Base-by-base conservation (phyloP, 2,888 invertebrate species). In the Sepioteuthis lessoniana region DNA sequence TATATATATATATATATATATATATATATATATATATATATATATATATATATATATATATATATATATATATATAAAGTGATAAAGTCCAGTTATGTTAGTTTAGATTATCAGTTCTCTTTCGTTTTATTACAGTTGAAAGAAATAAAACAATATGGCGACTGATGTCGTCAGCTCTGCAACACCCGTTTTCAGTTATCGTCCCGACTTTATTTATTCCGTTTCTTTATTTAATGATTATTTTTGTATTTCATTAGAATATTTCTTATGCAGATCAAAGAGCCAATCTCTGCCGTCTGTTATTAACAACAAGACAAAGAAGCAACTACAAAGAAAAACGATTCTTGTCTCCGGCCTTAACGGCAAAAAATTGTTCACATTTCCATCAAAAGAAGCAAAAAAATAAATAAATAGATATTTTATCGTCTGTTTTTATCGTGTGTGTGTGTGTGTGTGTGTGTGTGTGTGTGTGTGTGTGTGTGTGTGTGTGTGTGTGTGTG, bases 221-320 rank as follows among this genome's bases (percentile, higher is more conserved):
- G 76, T 76, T 76, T 76, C 93, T 93, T 25, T 47, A 93, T 93
- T 47, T 93, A 93, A 93, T 93, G 21, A 35, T 93, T n/a, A 46
- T 35, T 47, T 46, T 47, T 8, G 28, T 92, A 46, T 92, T 92
- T 46, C n/a, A 42, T 25, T 93, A 47, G 42, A 47, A n/a, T 55
- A 37, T n/a, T 94, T 31, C 50, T 35, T 42, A 50, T 93, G 19
- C 42, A 47, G 60, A 93, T 50, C 60, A 42, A 50, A 25, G 93
- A 90, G 94, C 50, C 94, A 91, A 38, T 95, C 94, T 21, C 91
- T 94, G 94, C 47, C 55, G 25, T 91, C 94, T 35, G 94, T 93
- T 31, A 94, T 28, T 31, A 94, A 94, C 31, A 94, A 94, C 94
- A 94, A 93, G 91, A 93, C 90, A 37, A 50, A 91, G 46, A 94